phyloP scores from a whole-genome alignment of 1,140 invertebrate genomes.

The Branchinecta lindahli region DNA sequence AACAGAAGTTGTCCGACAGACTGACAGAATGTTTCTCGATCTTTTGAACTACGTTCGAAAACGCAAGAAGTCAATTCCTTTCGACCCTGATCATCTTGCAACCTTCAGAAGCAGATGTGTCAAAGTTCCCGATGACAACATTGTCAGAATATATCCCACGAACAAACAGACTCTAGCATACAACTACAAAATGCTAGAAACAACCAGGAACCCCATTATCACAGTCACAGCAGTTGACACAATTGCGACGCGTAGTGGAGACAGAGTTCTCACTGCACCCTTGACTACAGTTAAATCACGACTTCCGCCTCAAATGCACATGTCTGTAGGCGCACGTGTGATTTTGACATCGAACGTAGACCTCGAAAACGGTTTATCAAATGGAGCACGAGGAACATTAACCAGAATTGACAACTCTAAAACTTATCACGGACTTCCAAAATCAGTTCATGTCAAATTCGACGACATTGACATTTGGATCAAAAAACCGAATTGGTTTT shows the following conservation, averaged over 20 bases:
- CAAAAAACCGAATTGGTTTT: neutral
- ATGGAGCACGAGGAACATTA: neutral
- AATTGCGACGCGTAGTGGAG: neutral
- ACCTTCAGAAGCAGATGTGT: neutral
- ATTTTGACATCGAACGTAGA: neutral
- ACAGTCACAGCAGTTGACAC: slow-evolving; percentile 5
- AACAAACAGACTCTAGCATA: neutral
- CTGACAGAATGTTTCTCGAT: neutral
- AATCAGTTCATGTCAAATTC: neutral
- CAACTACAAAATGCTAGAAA: neutral
- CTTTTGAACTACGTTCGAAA: neutral
- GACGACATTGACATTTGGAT: neutral
- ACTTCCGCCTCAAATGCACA: neutral
- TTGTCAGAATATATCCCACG: neutral
- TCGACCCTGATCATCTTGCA: neutral
- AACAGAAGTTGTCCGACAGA: neutral
- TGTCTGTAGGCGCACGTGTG: neutral
- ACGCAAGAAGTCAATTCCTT: neutral
- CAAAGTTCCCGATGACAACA: slow-evolving; percentile 1
- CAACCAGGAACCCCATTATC: neutral
- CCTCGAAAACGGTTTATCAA: neutral
- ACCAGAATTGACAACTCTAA: neutral
- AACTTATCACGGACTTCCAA: neutral
- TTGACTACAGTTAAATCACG: neutral
- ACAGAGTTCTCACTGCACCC: slow-evolving; percentile 7